Evolutionary conservation across 2,888 invertebrate genomes (phyloP).

Genomic region (Prosapia bicincta): DNA sequence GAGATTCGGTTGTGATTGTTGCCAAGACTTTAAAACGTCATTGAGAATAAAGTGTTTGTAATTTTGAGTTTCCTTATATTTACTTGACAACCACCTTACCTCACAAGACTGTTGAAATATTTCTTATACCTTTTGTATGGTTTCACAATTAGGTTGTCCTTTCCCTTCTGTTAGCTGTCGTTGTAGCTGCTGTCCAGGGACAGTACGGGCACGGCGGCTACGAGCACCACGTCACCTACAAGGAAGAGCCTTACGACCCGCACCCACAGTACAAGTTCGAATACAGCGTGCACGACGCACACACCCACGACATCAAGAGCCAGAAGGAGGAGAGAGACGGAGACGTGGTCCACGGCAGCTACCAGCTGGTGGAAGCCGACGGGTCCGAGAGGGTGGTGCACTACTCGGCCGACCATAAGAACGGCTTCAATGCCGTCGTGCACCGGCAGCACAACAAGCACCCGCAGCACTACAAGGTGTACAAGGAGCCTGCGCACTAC

Average conservation of each 20-base stretch:
- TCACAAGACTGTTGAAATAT: no score
- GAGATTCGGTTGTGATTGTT: no score
- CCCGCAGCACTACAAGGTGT: not conserved
- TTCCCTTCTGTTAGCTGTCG: not conserved
- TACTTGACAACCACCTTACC: no score
- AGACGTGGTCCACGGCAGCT: not conserved
- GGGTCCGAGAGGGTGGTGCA: not conserved
- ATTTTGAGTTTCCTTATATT: no score
- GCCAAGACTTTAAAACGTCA: no score
- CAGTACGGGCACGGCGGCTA: not conserved
- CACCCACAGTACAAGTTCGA: not conserved
- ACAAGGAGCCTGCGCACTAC: not conserved
- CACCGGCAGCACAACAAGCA: not conserved
- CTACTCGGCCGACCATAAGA: not conserved
- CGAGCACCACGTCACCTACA: not conserved
- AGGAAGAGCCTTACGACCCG: not conserved
- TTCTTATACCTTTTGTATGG: no score
- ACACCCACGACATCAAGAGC: not conserved
- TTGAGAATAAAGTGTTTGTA: no score
- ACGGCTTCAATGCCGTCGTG: not conserved
- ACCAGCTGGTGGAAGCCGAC: not conserved
- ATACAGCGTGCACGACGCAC: not conserved
- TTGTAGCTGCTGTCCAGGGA: not conserved
- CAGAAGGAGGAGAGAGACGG: not conserved
- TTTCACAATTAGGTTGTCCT: no score